These are phyloP conservation scores for Dasysyrphus albostriatus DNA, from an alignment of 2,888 invertebrate species.

Conservation along the genomic window DNA sequence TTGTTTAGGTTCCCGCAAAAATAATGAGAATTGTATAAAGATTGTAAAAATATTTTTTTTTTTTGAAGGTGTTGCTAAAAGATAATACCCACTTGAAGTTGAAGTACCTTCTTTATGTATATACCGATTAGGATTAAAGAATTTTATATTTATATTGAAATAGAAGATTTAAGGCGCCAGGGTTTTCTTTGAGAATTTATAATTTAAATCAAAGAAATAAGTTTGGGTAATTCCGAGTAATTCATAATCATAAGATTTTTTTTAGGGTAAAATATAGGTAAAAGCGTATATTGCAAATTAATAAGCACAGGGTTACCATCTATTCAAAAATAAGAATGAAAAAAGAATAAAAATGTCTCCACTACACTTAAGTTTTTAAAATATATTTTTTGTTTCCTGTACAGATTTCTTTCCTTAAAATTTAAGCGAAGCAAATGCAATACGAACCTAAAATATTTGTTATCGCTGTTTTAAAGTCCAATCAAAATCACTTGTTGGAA, in stretches of 20 bases:
- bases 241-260: constrained; percentile 9
- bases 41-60: constrained; percentile 19
- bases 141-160: constrained; percentile 15
- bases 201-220: constrained; percentile 19
- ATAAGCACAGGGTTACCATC: not conserved
- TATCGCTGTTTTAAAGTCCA: too few relatives aligned
- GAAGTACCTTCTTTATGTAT: constrained; percentile 2
- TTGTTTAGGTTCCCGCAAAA: constrained; percentile 53
- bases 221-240: constrained; percentile 26
- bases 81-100: constrained; percentile 33
- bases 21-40: constrained; percentile 46
- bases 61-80: constrained; percentile 15
- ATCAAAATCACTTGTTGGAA: too few relatives aligned
- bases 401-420: too few relatives aligned
- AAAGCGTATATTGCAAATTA: not conserved
- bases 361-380: too few relatives aligned
- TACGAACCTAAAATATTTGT: too few relatives aligned
- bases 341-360: too few relatives aligned
- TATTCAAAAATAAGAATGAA: not conserved
- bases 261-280: not conserved
- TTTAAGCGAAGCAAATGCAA: too few relatives aligned
- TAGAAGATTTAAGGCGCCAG: constrained; percentile 44
- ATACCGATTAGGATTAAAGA: constrained; percentile 37
- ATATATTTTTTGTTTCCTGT: too few relatives aligned
- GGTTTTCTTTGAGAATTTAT: not conserved